Evolutionary conservation across 2,113 vertebrate genomes (phyloP).

Genomic region (Carassius gibelio): DNA sequence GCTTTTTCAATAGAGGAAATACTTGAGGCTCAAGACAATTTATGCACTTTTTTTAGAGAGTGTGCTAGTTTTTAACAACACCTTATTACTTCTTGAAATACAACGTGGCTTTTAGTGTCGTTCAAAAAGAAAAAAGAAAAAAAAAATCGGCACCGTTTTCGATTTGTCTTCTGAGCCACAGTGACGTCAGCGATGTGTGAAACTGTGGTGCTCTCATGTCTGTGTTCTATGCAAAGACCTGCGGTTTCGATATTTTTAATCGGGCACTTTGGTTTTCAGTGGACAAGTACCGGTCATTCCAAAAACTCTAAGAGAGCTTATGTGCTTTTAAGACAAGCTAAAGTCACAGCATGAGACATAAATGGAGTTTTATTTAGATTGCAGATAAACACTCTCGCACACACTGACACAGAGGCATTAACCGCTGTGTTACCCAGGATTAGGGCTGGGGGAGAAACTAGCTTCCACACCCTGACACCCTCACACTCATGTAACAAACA

Average conservation of each 20-base stretch:
- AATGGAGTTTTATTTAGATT: constrained; percentile 1
- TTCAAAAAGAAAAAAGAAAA: too few species aligned
- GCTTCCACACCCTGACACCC: not conserved
- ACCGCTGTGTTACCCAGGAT: not conserved
- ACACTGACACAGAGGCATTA: not conserved
- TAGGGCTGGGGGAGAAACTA: not conserved
- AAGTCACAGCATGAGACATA: constrained; percentile 11
- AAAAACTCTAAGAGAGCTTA: constrained; percentile 8
- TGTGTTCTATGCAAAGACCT: not conserved
- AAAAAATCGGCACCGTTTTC: not conserved
- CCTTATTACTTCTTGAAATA: not conserved
- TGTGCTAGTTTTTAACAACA: not conserved
- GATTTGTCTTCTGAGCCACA: not conserved
- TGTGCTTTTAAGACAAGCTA: not conserved
- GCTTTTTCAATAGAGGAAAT: constrained; percentile 66
- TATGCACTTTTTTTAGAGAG: not conserved
- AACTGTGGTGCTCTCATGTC: not conserved
- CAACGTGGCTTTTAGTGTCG: not conserved
- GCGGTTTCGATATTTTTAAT: constrained; percentile 21
- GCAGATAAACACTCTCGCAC: not conserved
- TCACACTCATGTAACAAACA: not conserved
- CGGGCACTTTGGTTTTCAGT: not conserved
- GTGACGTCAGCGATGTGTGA: not conserved
- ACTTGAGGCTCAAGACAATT: not conserved
- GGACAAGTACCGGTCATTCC: constrained; percentile 12